phyloP scores from a whole-genome alignment of 2,797 vertebrate genomes.

The Pseudochirops corinnae region DNA sequence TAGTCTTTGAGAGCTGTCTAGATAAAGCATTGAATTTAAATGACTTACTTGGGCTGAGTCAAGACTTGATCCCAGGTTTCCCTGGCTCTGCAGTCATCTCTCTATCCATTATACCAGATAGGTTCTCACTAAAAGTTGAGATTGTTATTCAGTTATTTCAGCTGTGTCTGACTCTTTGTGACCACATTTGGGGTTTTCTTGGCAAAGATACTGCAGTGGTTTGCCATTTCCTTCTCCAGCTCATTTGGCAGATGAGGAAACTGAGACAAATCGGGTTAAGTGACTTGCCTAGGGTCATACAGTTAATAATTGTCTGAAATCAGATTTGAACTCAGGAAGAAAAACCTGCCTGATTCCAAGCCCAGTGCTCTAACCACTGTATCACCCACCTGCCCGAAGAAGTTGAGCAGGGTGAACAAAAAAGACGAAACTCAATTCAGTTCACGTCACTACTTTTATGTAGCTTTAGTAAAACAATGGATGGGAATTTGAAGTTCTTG shows the following conservation, averaged over 20 bases:
- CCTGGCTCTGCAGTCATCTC: neutral
- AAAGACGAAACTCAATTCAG: neutral
- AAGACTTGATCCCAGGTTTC: neutral
- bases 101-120: neutral
- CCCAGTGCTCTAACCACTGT: neutral
- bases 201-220: neutral
- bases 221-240: neutral
- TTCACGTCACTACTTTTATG: neutral
- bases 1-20: neutral
- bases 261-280: neutral
- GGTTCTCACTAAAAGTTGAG: neutral
- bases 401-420: neutral
- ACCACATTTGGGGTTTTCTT: neutral
- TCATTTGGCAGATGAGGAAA: neutral
- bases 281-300: neutral
- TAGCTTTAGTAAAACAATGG: neutral
- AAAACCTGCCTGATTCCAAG: neutral
- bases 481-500: neutral
- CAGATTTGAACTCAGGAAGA: neutral
- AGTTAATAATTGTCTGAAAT: neutral
- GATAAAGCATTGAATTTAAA: neutral
- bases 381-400: neutral
- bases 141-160: neutral
- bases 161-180: neutral
- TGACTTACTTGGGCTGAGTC: neutral